Evolutionary conservation across 1,140 invertebrate genomes (phyloP).

Genomic region (Eubasilissa regina): DNA sequence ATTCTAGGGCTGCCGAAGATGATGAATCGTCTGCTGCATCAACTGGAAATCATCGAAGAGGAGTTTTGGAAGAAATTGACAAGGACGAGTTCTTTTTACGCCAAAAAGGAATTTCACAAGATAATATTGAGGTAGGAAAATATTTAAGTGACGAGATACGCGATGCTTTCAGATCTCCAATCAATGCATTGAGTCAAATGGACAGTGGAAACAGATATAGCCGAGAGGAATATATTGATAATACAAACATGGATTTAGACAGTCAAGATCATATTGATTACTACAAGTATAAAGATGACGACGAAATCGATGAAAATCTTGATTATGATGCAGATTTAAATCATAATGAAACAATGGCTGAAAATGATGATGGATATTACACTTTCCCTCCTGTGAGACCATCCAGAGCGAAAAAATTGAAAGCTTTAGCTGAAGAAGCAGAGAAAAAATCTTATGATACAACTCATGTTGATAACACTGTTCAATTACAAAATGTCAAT

Average conservation of each 20-base stretch:
- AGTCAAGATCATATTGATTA: conserved; percentile 64
- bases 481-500: conserved; percentile 36
- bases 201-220: conserved; percentile 65
- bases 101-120: conserved; percentile 84
- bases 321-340: conserved; percentile 62
- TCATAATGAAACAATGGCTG: conserved; percentile 67
- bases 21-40: conserved; percentile 59
- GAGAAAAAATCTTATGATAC: conserved; percentile 42
- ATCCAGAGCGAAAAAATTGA: conserved; percentile 69
- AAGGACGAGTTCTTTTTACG: conserved; percentile 90
- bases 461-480: conserved; percentile 57
- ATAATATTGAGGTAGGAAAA: conserved; percentile 83
- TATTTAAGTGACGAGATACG: conserved; percentile 85
- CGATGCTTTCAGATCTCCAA: conserved; percentile 81
- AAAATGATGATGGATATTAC: conserved; percentile 71
- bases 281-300: conserved; percentile 53
- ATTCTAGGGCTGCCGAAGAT: conserved; percentile 39
- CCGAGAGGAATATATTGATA: conserved; percentile 64
- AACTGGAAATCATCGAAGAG: conserved; percentile 69
- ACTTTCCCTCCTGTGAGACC: conserved; percentile 71
- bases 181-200: conserved; percentile 76
- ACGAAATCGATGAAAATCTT: conserved; percentile 41
- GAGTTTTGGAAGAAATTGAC: conserved; percentile 87
- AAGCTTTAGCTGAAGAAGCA: conserved; percentile 59
- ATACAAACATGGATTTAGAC: conserved; percentile 64